These are phyloP conservation scores for Pica pica DNA, from an alignment of 2,113 vertebrate species.

Conservation along the genomic window DNA sequence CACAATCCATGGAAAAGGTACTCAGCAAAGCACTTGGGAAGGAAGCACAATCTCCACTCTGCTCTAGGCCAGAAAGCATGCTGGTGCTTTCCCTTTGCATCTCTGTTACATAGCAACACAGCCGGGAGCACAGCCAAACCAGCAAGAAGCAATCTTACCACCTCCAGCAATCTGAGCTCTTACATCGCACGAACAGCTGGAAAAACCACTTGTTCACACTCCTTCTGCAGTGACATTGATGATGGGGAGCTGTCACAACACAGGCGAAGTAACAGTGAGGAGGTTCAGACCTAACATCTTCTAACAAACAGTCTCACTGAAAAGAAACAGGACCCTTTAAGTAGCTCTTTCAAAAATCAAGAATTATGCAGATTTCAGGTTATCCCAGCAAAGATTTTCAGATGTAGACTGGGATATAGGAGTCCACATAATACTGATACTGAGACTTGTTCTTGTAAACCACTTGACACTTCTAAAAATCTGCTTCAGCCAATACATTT, in stretches of 20 bases:
- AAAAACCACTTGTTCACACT: neutral
- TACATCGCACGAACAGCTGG: neutral
- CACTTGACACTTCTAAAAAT: neutral
- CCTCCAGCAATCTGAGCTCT: neutral
- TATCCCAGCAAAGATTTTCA: neutral
- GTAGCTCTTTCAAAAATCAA: neutral
- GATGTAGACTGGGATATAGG: neutral
- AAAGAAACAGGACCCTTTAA: neutral
- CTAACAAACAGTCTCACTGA: neutral
- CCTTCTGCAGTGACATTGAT: neutral
- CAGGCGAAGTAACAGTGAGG: neutral
- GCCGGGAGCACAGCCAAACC: neutral
- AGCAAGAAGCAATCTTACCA: neutral
- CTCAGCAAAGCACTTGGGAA: neutral
- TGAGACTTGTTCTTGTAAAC: neutral
- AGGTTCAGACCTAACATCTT: neutral
- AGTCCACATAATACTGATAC: neutral
- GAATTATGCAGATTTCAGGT: neutral
- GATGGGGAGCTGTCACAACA: neutral
- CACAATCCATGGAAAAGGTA: neutral
- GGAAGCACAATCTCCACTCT: neutral
- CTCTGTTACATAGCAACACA: neutral
- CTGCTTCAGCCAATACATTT: neutral
- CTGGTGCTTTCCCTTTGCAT: neutral
- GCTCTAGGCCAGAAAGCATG: neutral